Percentiles rank a stretch among this genome's conserved stretches.
These are phyloP conservation scores for Xanthostigma xanthostigma DNA, from an alignment of 2,888 invertebrate genomes.

Conservation along the genomic window DNA sequence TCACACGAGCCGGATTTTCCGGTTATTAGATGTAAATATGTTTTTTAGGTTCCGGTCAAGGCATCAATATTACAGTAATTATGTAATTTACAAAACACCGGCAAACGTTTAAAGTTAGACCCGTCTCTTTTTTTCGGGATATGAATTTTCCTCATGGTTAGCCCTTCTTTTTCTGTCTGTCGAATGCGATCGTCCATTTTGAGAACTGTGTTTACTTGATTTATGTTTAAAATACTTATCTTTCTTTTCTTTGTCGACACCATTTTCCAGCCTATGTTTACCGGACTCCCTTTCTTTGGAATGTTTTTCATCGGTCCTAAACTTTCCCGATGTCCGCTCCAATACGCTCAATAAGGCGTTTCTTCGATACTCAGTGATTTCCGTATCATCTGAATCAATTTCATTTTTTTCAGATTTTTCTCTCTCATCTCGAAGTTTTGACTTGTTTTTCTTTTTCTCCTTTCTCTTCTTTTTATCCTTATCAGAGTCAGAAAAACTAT, in stretches of 20 bases:
- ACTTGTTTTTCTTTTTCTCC: conserved; percentile 9
- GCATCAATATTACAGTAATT: too few species aligned
- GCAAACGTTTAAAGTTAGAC: too few species aligned
- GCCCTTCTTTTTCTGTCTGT: too few species aligned
- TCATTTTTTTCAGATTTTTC: conserved; percentile 12
- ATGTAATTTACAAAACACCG: too few species aligned
- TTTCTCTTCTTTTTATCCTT: conserved; percentile 10
- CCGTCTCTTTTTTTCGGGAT: too few species aligned
- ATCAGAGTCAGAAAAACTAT: not conserved
- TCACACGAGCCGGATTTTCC: too few species aligned
- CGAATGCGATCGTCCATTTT: too few species aligned
- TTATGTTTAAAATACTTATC: not conserved
- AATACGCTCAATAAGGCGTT: not conserved
- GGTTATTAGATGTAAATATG: too few species aligned
- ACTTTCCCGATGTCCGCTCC: not conserved
- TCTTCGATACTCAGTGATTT: not conserved
- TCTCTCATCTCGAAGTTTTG: conserved; percentile 9
- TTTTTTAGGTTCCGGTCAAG: too few species aligned
- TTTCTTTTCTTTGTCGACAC: not conserved
- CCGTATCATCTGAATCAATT: not conserved
- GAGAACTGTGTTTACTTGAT: not conserved
- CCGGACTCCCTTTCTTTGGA: not conserved
- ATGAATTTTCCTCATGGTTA: too few species aligned
- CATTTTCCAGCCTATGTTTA: too few species aligned
- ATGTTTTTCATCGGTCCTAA: not conserved